Base-by-base conservation (phyloP, 2,797 vertebrate species). In the Rhyacichthys aspro region DNA sequence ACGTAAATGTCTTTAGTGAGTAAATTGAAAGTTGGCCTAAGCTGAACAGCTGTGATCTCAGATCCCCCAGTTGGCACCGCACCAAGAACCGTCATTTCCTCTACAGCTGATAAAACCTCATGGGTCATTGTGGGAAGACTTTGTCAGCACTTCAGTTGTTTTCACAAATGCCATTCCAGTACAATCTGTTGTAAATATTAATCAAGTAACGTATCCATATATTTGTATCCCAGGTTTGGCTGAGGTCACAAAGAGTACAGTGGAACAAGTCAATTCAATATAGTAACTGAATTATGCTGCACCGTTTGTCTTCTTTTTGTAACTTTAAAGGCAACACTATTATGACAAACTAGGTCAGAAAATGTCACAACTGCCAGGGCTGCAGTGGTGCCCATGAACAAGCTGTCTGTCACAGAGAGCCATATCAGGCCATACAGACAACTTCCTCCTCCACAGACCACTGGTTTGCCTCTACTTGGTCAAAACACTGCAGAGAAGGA, bases 391-490 rank as follows among this genome's bases (percentile, higher is more conserved):
- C 77, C 84, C 74, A 42, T 72, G 71, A 69, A 78, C 76, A 75
- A 59, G 49, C 70, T 85, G 80, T 59, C 61, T 77, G 79, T 74
- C 70, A 70, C 61, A 32, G 44, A 82, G 84, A 54, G 84, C 89
- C 89, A 87, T 90, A 91, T 90, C 88, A 44, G 89, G 89, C 85
- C 80, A 86, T 81, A 75, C 77, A 15, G 56, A 63, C 72, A 67
- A 82, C 80, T 85, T 88, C 79, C 84, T 82, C 84, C 86, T 84
- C 67, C 78, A 81, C 83, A 88, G 72, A 68, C 63, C 86, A 77
- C 70, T 68, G 74, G 81, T 89, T 88, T 91, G 86, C 84, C 90
- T 91, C 79, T 90, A 90, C 88, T 91, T 91, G 90, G 90, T 91
- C 90, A 90, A 91, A 90, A 89, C 87, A 89, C 76, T 58, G 79